These are phyloP conservation scores for Epinotia brunnichana DNA, from an alignment of 2,888 invertebrate genomes.

Conservation along the genomic window DNA sequence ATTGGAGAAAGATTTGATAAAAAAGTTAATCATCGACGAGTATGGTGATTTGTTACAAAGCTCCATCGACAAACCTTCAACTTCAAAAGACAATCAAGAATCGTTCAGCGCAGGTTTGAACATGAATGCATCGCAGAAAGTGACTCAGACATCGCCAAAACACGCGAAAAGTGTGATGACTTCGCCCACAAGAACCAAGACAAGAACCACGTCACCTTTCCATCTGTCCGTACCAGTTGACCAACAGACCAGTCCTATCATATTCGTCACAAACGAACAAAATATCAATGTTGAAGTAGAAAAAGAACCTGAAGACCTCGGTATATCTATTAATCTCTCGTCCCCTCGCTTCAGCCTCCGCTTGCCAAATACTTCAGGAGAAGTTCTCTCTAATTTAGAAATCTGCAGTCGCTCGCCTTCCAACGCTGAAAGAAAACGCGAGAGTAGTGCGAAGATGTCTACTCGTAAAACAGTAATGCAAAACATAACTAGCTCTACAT, in stretches of 20 bases:
- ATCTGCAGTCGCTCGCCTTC: conserved; percentile 49
- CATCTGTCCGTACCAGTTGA: conserved; percentile 59
- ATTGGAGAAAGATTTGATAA: conserved; percentile 77
- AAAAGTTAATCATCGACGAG: conserved; percentile 73
- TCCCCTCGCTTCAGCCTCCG: conserved; percentile 75
- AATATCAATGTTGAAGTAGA: conserved; percentile 55
- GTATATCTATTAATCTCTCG: conserved; percentile 73
- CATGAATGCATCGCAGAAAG: conserved; percentile 65
- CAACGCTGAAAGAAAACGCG: conserved; percentile 35
- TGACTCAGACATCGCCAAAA: conserved; percentile 79
- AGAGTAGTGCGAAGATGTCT: conserved; percentile 40
- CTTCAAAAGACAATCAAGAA: conserved; percentile 57
- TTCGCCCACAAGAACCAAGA: conserved; percentile 74
- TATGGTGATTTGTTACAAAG: conserved; percentile 74
- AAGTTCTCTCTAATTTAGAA: conserved; percentile 67
- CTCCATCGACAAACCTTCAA: conserved; percentile 69
- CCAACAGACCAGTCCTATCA: conserved; percentile 71
- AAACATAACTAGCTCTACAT: conserved; percentile 65
- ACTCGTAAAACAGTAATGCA: conserved; percentile 49
- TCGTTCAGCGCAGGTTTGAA: conserved; percentile 57
- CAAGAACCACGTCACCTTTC: conserved; percentile 76
- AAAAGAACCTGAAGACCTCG: conserved; percentile 59
- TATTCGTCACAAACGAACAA: conserved; percentile 57
- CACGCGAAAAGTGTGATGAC: conserved; percentile 77
- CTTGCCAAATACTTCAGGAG: conserved; percentile 68